These are phyloP conservation scores for Deroptyus accipitrinus DNA, from an alignment of 2,113 vertebrate genomes.

Conservation along the genomic window DNA sequence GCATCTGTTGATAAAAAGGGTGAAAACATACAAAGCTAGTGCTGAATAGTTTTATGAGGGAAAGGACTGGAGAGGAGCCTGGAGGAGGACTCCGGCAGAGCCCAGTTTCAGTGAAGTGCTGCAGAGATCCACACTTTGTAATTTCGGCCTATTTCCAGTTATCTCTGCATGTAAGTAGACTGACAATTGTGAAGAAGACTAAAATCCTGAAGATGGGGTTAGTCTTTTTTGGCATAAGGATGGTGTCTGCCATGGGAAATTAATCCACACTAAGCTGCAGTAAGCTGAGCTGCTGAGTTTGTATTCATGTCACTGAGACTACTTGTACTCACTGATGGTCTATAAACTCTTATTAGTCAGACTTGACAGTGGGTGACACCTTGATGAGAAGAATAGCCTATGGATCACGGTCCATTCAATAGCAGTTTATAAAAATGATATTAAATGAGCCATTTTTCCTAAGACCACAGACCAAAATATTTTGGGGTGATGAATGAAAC, in stretches of 20 bases:
- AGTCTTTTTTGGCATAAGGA: background rate
- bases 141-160: background rate
- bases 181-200: background rate
- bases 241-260: background rate
- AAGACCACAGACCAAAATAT: background rate
- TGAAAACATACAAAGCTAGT: background rate
- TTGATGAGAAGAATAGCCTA: background rate
- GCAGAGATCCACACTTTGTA: background rate
- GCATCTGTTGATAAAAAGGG: background rate
- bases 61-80: background rate
- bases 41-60: background rate
- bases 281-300: conserved; percentile 34
- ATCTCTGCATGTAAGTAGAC: background rate
- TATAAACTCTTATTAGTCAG: conserved; percentile 21
- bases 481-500: background rate
- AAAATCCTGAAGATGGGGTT: background rate
- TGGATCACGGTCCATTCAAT: background rate
- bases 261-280: conserved; percentile 36
- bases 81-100: background rate
- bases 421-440: background rate
- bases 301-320: background rate
- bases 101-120: background rate
- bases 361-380: conserved; percentile 10
- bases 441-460: background rate
- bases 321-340: background rate